These are phyloP conservation scores for Bombus waltoni DNA, from an alignment of 1,140 invertebrate genomes.

Conservation along the genomic window DNA sequence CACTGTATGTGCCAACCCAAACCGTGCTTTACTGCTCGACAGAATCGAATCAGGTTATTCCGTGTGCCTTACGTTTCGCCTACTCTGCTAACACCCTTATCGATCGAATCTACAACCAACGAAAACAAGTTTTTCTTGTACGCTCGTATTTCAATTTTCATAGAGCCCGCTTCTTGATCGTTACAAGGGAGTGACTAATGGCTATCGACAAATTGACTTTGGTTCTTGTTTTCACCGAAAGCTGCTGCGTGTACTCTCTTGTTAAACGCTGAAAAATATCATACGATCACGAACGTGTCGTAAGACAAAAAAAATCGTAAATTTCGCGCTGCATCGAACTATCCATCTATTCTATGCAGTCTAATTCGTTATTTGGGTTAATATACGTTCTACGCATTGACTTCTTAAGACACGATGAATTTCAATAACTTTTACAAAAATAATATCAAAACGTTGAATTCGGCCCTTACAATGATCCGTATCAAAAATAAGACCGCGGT, in stretches of 20 bases:
- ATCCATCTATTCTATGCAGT: no score
- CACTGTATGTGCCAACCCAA: slow-evolving; percentile 13
- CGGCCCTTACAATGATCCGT: not conserved
- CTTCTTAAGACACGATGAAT: no score
- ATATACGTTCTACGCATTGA: slow-evolving; percentile 4
- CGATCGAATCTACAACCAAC: slow-evolving; percentile 10
- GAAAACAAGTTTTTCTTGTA: not conserved
- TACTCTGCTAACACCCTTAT: slow-evolving; percentile 6
- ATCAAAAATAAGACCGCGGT: slow-evolving; percentile 8
- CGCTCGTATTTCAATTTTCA: not conserved
- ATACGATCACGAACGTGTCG: no score
- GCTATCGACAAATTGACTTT: not conserved
- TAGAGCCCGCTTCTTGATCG: not conserved
- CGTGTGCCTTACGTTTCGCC: not conserved
- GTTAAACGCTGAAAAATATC: not conserved
- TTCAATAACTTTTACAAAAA: no score
- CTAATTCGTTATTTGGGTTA: not conserved
- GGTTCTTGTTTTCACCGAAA: not conserved
- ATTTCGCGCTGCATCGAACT: not conserved
- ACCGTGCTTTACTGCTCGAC: slow-evolving; percentile 18
- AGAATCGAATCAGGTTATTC: not conserved
- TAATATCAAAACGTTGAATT: not conserved
- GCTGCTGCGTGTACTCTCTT: not conserved
- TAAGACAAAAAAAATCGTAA: no score
- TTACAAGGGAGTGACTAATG: not conserved